A percentile compares a stretch with the other conserved stretches of the same genome.
Evolutionary conservation across 2,113 vertebrate genomes (phyloP).

Genomic region (Thamnophis sirtalis): DNA sequence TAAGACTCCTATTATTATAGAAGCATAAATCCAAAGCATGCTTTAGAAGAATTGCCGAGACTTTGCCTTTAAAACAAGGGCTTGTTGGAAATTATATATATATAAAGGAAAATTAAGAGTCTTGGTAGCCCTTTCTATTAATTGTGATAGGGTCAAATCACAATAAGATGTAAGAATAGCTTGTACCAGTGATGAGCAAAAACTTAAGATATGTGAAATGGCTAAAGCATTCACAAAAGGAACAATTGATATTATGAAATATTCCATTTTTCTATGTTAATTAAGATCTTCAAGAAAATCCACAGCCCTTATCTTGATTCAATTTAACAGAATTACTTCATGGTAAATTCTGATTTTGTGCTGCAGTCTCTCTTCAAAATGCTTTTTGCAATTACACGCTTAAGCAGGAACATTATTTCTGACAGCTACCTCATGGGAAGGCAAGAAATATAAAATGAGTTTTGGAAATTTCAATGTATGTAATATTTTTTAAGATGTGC

Average conservation of each 20-base stretch:
- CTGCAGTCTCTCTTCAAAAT: background rate
- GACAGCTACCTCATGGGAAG: background rate
- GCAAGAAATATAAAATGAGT: background rate
- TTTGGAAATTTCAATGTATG: background rate
- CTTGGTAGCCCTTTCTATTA: background rate
- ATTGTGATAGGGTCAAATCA: background rate
- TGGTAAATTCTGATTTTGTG: background rate
- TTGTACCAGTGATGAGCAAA: background rate
- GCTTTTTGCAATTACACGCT: background rate
- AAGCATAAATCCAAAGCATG: background rate
- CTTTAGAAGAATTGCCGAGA: background rate
- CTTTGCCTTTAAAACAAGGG: background rate
- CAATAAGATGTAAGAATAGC: background rate
- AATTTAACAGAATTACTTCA: background rate
- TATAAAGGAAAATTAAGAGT: background rate
- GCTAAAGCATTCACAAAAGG: background rate
- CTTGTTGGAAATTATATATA: background rate
- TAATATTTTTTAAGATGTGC: background rate
- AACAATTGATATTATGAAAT: background rate
- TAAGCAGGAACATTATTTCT: background rate
- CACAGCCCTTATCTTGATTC: background rate
- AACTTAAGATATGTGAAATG: background rate
- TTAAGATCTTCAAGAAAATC: background rate
- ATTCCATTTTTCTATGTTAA: background rate
- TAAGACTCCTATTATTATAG: background rate